These are phyloP conservation scores for Latheticus oryzae DNA, from an alignment of 2,888 invertebrate genomes.

Conservation along the genomic window DNA sequence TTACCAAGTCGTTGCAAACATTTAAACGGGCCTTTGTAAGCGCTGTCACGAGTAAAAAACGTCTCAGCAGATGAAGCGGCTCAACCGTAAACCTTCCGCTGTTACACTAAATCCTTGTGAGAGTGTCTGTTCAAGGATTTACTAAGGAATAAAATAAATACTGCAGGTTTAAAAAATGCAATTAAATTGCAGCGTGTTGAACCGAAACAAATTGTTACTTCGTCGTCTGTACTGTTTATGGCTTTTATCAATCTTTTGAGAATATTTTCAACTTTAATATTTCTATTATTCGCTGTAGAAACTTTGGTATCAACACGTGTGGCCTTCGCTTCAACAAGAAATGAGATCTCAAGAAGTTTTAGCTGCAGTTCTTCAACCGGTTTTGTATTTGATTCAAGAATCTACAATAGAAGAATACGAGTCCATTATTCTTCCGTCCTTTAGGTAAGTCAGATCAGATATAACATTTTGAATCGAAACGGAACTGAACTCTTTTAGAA, in stretches of 20 bases:
- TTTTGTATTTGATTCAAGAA: slow-evolving; percentile 85
- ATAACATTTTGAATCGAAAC: slow-evolving; percentile 4
- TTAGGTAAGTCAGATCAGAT: slow-evolving; percentile 86
- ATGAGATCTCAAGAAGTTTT: slow-evolving; percentile 87
- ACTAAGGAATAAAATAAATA: slow-evolving; percentile 21
- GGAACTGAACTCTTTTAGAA: too few species aligned
- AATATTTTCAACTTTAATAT: too few species aligned
- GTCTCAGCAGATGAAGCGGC: slow-evolving; percentile 42
- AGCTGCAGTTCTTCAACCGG: slow-evolving; percentile 85
- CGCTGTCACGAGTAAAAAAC: slow-evolving; percentile 39
- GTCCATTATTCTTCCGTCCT: slow-evolving; percentile 83
- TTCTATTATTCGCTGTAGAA: slow-evolving; percentile 75
- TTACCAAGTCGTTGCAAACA: slow-evolving; percentile 19
- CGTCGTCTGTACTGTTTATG: too few species aligned
- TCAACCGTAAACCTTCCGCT: slow-evolving; percentile 41
- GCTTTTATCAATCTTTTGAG: too few species aligned
- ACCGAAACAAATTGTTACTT: too few species aligned
- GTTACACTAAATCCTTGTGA: slow-evolving; percentile 39
- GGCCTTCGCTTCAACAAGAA: slow-evolving; percentile 89
- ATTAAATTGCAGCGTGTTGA: slow-evolving; percentile 8
- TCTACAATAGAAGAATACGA: slow-evolving; percentile 83
- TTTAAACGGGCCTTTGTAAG: slow-evolving; percentile 35
- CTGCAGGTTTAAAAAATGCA: slow-evolving; percentile 15
- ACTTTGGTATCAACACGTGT: slow-evolving; percentile 94
- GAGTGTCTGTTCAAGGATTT: slow-evolving; percentile 33